Evolutionary conservation across 2,113 vertebrate species (phyloP), one percentile per base, ranked within the genome.

Genomic region (Cololabis saira): DNA sequence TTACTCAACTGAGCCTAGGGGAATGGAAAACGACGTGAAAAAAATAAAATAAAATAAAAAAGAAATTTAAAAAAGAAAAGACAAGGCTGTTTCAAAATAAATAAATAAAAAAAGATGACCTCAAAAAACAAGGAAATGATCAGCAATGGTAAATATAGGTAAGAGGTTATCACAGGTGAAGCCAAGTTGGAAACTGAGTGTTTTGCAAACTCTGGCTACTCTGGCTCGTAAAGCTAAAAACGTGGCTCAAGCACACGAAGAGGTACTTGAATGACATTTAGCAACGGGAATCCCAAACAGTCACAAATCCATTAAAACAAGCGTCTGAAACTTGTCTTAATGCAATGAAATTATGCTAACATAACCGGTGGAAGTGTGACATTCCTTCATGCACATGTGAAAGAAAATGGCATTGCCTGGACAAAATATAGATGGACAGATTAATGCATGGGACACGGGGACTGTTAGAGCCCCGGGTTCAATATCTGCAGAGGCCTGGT

Each of bases 1-100:
- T 98, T 98, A 98, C 96, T 97, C 96, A 99, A 98, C 96, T 99
- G 96, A 98, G 96, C 97, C 98, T 99, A 98, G 95, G 96, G 97
- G 96, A 98, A 98, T 97, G 87, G 87, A 90, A 66, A 88, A 88
- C 85, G 84, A 80, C 78, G 86, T 87, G 83, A 79, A 82, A 85
- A 85, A 80, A 76, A 7, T 73, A 74, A 85, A 80, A 71, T 58
- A 78, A 62, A 71, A 67, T 74, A 75, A 47, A 76, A 82, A 40
- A 82, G 63, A 50, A 27, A 71, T 71, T 80, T 22, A 82, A 63
- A 48, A 41, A 71, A 45, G 44, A 62, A n/a, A 88, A 77, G 65
- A 85, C 70, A 86, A 74, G 79, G 76, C 60, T 80, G 63, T 69
- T 53, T 62, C 17, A 61, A 68, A 40, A 52, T 60, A 41, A 74